phyloP scores from a whole-genome alignment of 2,797 vertebrate species.

The Natrix natrix region DNA sequence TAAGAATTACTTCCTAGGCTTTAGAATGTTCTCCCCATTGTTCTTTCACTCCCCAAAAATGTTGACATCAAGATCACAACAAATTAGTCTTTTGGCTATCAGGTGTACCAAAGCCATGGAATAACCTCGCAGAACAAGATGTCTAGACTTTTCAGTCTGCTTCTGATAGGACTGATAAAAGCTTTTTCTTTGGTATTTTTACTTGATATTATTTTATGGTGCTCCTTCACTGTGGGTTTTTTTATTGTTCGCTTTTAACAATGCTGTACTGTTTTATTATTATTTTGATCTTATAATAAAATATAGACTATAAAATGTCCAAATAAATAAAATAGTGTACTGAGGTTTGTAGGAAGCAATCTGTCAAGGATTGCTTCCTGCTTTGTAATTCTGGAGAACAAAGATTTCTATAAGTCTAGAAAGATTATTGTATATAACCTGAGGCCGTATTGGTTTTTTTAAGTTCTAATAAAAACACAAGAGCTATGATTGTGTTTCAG shows the following conservation, averaged over 20 bases:
- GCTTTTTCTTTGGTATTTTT: neutral
- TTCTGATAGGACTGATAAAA: neutral
- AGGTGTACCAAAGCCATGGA: neutral
- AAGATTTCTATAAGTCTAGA: neutral
- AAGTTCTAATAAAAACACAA: neutral
- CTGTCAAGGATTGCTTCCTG: neutral
- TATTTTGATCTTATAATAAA: neutral
- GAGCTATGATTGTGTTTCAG: neutral
- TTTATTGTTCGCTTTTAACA: neutral
- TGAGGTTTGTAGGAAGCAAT: neutral
- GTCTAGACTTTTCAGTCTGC: neutral
- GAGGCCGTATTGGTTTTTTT: neutral
- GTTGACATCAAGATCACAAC: neutral
- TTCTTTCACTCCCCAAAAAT: neutral
- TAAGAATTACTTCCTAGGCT: neutral
- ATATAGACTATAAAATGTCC: neutral
- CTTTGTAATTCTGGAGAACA: neutral
- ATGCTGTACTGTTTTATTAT: neutral
- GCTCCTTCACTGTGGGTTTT: neutral
- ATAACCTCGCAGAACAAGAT: neutral
- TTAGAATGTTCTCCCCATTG: neutral
- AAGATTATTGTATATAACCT: neutral
- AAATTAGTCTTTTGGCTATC: neutral
- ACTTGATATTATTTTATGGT: neutral
- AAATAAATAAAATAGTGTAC: neutral